Percentiles rank a stretch among this genome's conserved stretches.
phyloP scores from a whole-genome alignment of 2,113 vertebrate species.

The Corythornis cristatus region DNA sequence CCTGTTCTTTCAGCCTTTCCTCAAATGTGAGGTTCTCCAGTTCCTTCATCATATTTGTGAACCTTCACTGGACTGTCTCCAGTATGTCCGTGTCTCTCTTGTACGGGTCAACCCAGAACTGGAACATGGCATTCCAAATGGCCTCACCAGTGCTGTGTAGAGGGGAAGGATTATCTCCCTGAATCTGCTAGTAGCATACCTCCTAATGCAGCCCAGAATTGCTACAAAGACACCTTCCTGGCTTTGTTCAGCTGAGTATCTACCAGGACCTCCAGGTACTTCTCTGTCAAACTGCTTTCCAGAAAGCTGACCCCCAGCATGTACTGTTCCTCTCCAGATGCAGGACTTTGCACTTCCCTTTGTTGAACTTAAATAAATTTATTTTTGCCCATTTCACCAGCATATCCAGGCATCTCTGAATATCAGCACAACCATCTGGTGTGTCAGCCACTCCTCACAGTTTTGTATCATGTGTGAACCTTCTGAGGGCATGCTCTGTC shows the following conservation, averaged over 20 bases:
- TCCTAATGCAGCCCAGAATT: background rate
- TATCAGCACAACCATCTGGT: background rate
- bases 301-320: accelerated
- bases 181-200: background rate
- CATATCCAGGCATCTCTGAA: background rate
- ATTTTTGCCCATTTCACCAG: background rate
- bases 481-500: background rate
- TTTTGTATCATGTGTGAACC: background rate
- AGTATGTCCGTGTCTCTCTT: background rate
- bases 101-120: background rate
- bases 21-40: background rate
- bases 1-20: background rate
- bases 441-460: background rate
- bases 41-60: background rate
- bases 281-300: background rate
- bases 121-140: background rate
- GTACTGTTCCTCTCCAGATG: background rate
- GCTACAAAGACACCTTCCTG: background rate
- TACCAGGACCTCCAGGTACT: background rate
- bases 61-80: background rate
- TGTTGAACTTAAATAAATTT: background rate
- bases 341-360: background rate
- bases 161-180: background rate
- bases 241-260: background rate
- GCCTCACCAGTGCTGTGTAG: background rate